Evolutionary conservation across 1,140 invertebrate species (phyloP).

Genomic region (Himalopsyche phryganea): DNA sequence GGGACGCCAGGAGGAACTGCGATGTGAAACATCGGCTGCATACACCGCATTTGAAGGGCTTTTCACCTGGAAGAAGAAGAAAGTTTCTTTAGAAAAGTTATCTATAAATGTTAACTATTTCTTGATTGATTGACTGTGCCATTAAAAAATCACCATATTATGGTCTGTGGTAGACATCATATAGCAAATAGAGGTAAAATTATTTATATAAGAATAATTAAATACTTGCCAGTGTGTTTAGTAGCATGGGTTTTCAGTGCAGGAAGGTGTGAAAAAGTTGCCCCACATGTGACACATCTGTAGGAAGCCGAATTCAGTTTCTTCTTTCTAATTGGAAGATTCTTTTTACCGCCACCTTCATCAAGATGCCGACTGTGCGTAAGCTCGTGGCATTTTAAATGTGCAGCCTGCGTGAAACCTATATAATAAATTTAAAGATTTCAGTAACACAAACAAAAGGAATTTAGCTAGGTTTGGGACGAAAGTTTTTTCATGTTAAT

Average conservation of each 20-base stretch:
- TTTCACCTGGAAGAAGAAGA: slow-evolving; percentile 38
- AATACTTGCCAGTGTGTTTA: slow-evolving; percentile 26
- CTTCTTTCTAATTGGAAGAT: background rate
- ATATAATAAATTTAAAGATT: no score
- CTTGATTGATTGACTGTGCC: background rate
- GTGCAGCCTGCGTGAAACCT: slow-evolving; percentile 33
- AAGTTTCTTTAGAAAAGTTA: background rate
- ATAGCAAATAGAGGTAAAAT: background rate
- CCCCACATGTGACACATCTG: slow-evolving; percentile 25
- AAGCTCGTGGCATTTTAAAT: slow-evolving; percentile 38
- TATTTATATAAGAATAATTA: background rate
- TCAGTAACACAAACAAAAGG: no score
- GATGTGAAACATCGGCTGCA: slow-evolving; percentile 30
- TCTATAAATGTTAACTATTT: background rate
- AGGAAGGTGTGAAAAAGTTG: slow-evolving; percentile 19
- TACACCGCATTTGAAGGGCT: slow-evolving; percentile 36
- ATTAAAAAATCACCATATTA: background rate
- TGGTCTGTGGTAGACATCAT: background rate
- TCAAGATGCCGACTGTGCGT: slow-evolving; percentile 35
- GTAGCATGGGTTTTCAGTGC: slow-evolving; percentile 26
- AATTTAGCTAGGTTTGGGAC: slow-evolving; percentile 3
- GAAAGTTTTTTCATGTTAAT: background rate
- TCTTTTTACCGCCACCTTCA: slow-evolving; percentile 1
- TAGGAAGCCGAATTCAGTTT: background rate
- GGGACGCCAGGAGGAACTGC: slow-evolving; percentile 20